Evolutionary conservation across 2,888 invertebrate genomes (phyloP), one percentile per base, ranked within the genome.

Genomic region (Scrobipalpa costella): DNA sequence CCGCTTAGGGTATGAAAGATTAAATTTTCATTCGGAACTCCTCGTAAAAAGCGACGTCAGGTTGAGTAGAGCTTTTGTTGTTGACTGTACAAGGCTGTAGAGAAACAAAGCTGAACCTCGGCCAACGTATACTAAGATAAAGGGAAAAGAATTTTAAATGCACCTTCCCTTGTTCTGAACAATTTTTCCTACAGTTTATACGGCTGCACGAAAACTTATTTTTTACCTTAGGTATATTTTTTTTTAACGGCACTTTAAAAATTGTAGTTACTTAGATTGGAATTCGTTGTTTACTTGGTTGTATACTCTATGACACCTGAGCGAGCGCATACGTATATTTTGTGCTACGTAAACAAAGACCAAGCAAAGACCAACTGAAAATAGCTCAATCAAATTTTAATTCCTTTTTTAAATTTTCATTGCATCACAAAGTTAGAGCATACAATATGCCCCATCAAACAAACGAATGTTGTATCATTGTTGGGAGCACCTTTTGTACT

Each of bases 401-500:
- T 3, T 27, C 5, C 5, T 27, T 3, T 27, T 27, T 27, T 40
- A 11, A 40, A 40, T 11, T 13, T 40, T 1, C 40, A 13, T 40
- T 13, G 13, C 13, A 2, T 13, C 40, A 11, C 13, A 40, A 40
- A 40, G 40, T 15, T 15, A 44, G 5, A 44, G n/a, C 8, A 3
- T 7, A 6, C 44, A n/a, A 15, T 44, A 44, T 44, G n/a, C 44
- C 44, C 7, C 44, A 0, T 3, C n/a, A 44, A 5, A 5, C 44
- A 9, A 44, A 44, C 44, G 15, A 44, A n/a, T 44, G 44, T 15
- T 44, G n/a, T 44, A 44, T 44, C 44, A 44, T 44, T 19, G 49
- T 44, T 19, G 49, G 19, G 38, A 49, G 17, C 50, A 21, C 27
- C 50, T 21, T 52, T 52, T 19, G 50, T 59, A 63, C n/a, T 36